phyloP scores from a whole-genome alignment of 2,797 vertebrate species.

The Salmo trutta region DNA sequence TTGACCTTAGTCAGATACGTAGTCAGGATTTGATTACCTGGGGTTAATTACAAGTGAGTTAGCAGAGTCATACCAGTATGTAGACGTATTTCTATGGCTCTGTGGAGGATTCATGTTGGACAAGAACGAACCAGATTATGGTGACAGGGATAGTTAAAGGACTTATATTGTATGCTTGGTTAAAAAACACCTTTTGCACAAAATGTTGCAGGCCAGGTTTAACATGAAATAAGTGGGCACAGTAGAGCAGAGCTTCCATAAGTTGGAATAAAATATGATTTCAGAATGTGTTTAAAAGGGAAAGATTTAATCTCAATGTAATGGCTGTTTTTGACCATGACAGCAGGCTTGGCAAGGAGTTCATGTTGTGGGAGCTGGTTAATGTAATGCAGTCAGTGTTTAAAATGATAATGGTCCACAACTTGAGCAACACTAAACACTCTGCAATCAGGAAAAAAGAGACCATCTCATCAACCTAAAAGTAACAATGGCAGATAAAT shows the following conservation, averaged over 20 bases:
- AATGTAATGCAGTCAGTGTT: slow-evolving; percentile 19
- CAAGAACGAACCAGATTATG: not conserved
- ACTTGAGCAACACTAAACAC: slow-evolving; percentile 44
- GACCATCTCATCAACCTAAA: slow-evolving; percentile 22
- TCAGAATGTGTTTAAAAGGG: slow-evolving; percentile 10
- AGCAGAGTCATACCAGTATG: not conserved
- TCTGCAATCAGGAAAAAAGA: slow-evolving; percentile 13
- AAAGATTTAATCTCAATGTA: slow-evolving; percentile 26
- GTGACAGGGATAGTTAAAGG: not conserved
- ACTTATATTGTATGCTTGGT: not conserved
- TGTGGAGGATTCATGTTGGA: not conserved
- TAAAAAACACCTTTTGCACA: not conserved
- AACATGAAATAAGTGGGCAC: not conserved
- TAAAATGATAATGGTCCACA: slow-evolving; percentile 17
- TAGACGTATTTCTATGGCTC: slow-evolving; percentile 3
- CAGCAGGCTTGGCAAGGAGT: slow-evolving; percentile 68
- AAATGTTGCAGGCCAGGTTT: not conserved
- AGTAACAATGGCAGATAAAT: slow-evolving; percentile 44
- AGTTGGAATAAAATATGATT: not conserved
- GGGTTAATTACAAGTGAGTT: not conserved
- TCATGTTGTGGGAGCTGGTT: slow-evolving; percentile 15
- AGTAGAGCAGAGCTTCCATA: not conserved
- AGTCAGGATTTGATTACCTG: not conserved
- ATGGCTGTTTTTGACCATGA: slow-evolving; percentile 63
- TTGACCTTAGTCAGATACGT: not conserved